phyloP scores from a whole-genome alignment of 2,113 vertebrate genomes.

The Monopterus albus region DNA sequence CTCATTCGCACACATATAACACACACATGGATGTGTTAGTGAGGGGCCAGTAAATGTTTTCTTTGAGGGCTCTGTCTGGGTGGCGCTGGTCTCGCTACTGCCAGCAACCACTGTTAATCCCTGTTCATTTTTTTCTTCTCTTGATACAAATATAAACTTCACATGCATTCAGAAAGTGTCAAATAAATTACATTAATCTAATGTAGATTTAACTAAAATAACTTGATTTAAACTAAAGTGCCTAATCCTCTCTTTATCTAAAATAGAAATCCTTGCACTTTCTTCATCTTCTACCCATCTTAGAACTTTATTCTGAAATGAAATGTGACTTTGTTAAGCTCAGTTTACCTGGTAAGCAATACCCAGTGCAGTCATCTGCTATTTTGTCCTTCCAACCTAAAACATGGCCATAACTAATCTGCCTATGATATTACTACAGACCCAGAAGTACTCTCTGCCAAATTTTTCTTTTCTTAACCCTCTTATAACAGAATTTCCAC shows the following conservation, averaged over 20 bases:
- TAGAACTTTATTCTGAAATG: background rate
- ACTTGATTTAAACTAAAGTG: background rate
- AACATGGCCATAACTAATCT: constrained; percentile 32
- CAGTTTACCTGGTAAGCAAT: constrained; percentile 8
- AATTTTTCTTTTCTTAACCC: constrained; percentile 30
- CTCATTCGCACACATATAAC: constrained; percentile 15
- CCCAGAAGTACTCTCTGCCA: constrained; percentile 38
- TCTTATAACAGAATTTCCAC: constrained; percentile 45
- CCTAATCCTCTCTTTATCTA: background rate
- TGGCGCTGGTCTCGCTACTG: constrained; percentile 41
- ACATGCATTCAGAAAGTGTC: background rate
- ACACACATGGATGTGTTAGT: constrained; percentile 58
- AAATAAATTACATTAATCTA: background rate
- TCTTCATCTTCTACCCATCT: background rate
- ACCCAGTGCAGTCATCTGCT: constrained; percentile 23
- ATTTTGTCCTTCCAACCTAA: constrained; percentile 38
- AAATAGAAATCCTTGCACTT: background rate
- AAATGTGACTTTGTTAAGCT: background rate
- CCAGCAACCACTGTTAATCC: constrained; percentile 48
- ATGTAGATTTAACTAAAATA: background rate
- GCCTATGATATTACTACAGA: constrained; percentile 34
- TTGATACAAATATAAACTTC: background rate
- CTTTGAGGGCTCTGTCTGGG: constrained; percentile 44
- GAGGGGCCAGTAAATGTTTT: constrained; percentile 63
- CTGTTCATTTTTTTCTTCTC: constrained; percentile 32